Percentiles rank a stretch among this genome's conserved stretches.
These are phyloP conservation scores for Dermochelys coriacea DNA, from an alignment of 2,797 vertebrate species.

Conservation along the genomic window DNA sequence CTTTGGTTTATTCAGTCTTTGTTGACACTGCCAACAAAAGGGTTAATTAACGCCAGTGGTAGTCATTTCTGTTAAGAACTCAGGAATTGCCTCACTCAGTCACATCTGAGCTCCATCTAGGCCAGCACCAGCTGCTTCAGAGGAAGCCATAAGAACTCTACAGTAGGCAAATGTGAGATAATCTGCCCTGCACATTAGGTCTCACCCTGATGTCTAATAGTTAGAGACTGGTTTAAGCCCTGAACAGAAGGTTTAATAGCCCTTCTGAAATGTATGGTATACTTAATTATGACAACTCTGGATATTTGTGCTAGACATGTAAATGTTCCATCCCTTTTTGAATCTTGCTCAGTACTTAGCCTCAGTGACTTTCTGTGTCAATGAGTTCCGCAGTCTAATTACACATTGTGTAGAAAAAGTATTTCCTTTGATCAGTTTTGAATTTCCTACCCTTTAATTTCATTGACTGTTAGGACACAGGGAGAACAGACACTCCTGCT, in stretches of 20 bases:
- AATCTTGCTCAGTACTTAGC: neutral
- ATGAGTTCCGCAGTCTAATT: neutral
- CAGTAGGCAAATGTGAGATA: neutral
- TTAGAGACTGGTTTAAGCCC: neutral
- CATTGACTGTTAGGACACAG: neutral
- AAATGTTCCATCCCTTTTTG: neutral
- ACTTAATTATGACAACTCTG: neutral
- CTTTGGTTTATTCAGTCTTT: neutral
- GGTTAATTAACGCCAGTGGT: neutral
- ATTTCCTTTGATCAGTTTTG: neutral
- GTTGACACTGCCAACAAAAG: neutral
- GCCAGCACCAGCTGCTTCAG: neutral
- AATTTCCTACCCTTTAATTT: neutral
- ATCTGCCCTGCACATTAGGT: neutral
- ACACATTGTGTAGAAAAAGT: neutral
- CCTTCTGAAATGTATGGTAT: neutral
- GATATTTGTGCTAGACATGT: neutral
- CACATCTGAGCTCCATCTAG: neutral
- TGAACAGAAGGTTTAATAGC: neutral
- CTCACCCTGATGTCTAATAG: neutral
- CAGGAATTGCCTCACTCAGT: neutral
- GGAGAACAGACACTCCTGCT: neutral
- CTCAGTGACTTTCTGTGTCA: neutral
- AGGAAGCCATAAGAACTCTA: fast-evolving
- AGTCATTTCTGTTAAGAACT: neutral